Base-by-base conservation (phyloP, 2,113 vertebrate genomes). In the Eretmochelys imbricata region DNA sequence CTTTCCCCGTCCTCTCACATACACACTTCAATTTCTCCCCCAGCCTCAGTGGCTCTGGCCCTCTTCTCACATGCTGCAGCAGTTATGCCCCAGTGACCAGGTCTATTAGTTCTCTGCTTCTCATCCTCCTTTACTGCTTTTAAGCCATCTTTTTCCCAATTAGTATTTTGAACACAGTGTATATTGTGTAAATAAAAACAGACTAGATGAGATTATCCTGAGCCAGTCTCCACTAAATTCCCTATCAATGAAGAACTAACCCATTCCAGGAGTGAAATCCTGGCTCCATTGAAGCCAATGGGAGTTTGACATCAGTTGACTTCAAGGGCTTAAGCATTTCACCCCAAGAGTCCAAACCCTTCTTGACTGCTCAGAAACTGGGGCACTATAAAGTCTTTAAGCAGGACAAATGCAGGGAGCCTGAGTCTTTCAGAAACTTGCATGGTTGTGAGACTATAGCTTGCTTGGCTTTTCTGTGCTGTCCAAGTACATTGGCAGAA, bases 401-500 rank as follows among this genome's bases (percentile, higher is more conserved):
- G 91, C 54, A 85, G 62, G 69, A 93, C 29, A 91, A 94, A 88
- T 50, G 80, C 53, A 35, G 62, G 65, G 79, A 78, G 53, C 82
- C 72, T 88, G 29, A 90, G 82, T 82, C 85, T 72, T 93, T 92
- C 80, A 92, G 75, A 94, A 80, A 46, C 55, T 82, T 93, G 57
- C 87, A 49, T 85, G 53, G 48, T 84, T 94, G 49, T 85, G 87
- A 93, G 90, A 82, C 25, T 97, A 10, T 48, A 85, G 51, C 85
- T 91, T 92, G 35, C 76, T 91, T 94, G 89, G 69, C 55, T 95
- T 89, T 96, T 89, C 89, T 92, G 55, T 93, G 22, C 51, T 83
- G 90, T 49, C 81, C 93, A 92, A 90, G 84, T 82, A 76, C 42
- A 93, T 95, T 95, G 94, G 95, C 83, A 97, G 76, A 53, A 84